Conservation (phyloP, 2,888 invertebrate species). For the Chalcosyrphus nemorum region DNA sequence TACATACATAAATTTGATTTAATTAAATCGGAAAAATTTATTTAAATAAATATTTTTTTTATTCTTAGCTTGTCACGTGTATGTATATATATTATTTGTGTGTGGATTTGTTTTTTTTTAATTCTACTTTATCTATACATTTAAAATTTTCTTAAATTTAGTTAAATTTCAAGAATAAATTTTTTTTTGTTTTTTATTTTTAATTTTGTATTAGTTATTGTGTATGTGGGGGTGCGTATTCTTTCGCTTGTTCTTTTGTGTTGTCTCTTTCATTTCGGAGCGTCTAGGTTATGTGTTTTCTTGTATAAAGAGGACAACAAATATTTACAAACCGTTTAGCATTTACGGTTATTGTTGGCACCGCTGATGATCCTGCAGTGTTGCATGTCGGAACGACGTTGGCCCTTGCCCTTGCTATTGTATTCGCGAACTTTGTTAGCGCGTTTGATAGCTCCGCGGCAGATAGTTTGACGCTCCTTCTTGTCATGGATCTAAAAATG, state of each 20-base stretch:
- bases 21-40: constrained; percentile 39
- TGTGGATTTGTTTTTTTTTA: constrained; percentile 17
- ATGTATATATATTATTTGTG: constrained; percentile 16
- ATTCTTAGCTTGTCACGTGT: constrained; percentile 21
- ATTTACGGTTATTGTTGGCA: constrained; percentile 86
- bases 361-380: constrained; percentile 84
- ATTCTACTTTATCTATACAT: constrained; percentile 44
- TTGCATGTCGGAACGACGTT: constrained; percentile 83
- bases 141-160: constrained; percentile 35
- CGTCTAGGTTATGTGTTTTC: neutral
- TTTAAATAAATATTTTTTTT: constrained; percentile 49
- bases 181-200: constrained; percentile 35
- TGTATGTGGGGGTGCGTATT: constrained; percentile 61
- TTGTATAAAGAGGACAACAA: constrained; percentile 12
- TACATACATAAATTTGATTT: constrained; percentile 29
- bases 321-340: constrained; percentile 79
- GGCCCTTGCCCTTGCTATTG: constrained; percentile 83
- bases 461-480: constrained; percentile 82
- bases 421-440: constrained; percentile 84
- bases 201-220: too few relatives aligned
- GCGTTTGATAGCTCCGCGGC: constrained; percentile 83
- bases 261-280: constrained; percentile 19
- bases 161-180: neutral
- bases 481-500: constrained; percentile 81
- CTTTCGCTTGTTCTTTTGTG: constrained; percentile 6